Evolutionary conservation across 1,140 invertebrate species (phyloP), one percentile per base, ranked within the genome.

Genomic region (Danaus plexippus): DNA sequence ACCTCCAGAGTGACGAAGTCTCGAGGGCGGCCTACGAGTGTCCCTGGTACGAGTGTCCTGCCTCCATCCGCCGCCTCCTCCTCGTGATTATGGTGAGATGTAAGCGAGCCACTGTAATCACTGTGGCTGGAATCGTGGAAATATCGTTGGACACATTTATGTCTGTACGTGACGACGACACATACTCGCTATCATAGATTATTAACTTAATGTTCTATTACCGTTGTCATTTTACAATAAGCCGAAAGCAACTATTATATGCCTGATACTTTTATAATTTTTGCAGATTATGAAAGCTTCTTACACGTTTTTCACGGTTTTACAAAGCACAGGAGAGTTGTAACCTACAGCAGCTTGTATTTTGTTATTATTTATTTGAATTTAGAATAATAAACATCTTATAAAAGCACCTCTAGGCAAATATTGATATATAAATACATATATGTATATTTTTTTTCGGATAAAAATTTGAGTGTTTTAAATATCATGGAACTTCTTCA

Each of bases 141-240:
- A 59, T 90, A 0, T 89, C 89, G 0, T 61, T 89, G 0, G 66
- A 71, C n/a, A 76, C 84, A 1, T 89, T 88, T 56, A 81, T 80
- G 71, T 66, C 73, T 47, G 88, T 88, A 67, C 68, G 77, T 60
- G 11, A 22, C 18, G 2, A 2, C 6, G 18, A 22, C 2, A 22
- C 6, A 22, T 22, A 22, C 18, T 22, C 18, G 6, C 18, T 22
- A 22, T 6, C 18, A 22, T 22, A 22, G 2, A 22, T 22, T 22
- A 22, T 22, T 22, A 22, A 22, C 6, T 22, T 22, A 22, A 22
- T 22, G 18, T 22, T 22, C 6, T 22, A 22, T 22, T 22, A 6
- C 18, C 18, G 2, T 22, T 2, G 2, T n/a, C n/a, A n/a, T n/a
- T n/a, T n/a, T n/a, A n/a, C 2, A 22, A 22, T 22, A 22, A 22